Conservation (phyloP, 2,888 invertebrate genomes). For the Chydorus sphaericus region DNA sequence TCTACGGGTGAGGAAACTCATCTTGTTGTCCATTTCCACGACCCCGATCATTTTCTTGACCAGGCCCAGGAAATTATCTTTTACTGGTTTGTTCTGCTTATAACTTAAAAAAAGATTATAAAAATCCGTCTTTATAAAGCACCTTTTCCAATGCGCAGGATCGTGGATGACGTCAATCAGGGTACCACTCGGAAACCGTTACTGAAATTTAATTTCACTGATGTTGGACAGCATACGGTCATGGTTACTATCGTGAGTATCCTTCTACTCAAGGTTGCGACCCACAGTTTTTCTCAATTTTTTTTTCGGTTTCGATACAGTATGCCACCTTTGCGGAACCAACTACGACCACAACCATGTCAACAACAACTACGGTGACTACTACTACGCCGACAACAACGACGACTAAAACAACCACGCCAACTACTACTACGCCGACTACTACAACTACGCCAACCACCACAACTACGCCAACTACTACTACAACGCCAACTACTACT, state of each 20-base stretch:
- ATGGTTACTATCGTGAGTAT: constrained; percentile 7
- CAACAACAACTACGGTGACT: constrained; percentile 1
- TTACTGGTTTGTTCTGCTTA: constrained; percentile 8
- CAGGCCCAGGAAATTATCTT: constrained; percentile 5
- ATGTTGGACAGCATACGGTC: constrained; percentile 1
- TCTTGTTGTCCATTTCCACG: constrained; percentile 9
- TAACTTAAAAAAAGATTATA: too few relatives aligned
- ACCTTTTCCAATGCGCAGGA: too few relatives aligned
- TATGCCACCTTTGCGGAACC: constrained; percentile 8
- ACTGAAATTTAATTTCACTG: constrained; percentile 11
- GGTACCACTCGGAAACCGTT: constrained; percentile 5
- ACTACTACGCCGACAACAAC: constrained; percentile 10
- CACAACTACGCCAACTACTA: constrained; percentile 3
- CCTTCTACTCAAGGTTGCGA: too few relatives aligned
- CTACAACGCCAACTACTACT: background rate
- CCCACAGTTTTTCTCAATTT: too few relatives aligned
- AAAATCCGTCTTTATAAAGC: too few relatives aligned
- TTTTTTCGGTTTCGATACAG: too few relatives aligned
- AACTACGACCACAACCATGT: background rate
- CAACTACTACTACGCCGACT: background rate
- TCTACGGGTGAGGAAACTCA: constrained; percentile 11
- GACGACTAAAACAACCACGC: background rate
- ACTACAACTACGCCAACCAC: background rate
- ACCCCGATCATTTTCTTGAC: constrained; percentile 13
- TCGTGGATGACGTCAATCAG: constrained; percentile 7